Percentiles rank a stretch among this genome's conserved stretches.
Evolutionary conservation across 1,140 invertebrate species (phyloP).

Genomic region (Drosophila azteca): DNA sequence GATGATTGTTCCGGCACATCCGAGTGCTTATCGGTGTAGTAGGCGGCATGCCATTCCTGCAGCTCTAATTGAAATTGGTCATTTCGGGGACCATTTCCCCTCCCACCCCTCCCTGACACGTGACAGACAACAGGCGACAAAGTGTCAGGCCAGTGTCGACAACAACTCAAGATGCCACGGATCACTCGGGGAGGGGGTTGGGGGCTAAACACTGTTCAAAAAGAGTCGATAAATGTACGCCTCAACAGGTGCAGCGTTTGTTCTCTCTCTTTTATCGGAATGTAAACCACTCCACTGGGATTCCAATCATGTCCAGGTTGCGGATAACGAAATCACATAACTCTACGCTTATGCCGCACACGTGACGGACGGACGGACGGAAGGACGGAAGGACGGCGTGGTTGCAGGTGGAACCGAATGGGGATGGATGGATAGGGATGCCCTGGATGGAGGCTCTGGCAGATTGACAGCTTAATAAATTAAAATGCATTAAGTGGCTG

Average conservation of each 20-base stretch:
- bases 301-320: conserved; percentile 21
- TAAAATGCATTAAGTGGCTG: conserved; percentile 79
- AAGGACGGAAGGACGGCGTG: no score
- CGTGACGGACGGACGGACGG: conserved; percentile 4
- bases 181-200: no score
- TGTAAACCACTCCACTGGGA: conserved; percentile 11
- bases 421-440: no score
- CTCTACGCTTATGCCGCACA: conserved; percentile 29
- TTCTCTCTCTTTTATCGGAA: no score
- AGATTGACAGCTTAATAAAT: conserved; percentile 81
- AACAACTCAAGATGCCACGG: neutral
- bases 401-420: conserved; percentile 7
- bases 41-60: neutral
- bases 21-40: conserved; percentile 8
- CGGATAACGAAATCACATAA: conserved; percentile 21
- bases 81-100: conserved; percentile 15
- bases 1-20: neutral
- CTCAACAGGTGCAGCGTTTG: neutral
- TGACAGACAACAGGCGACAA: conserved; percentile 31
- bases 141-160: conserved; percentile 19
- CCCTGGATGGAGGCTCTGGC: conserved; percentile 16
- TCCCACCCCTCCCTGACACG: neutral
- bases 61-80: conserved; percentile 45
- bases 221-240: no score
- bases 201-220: no score